These are phyloP conservation scores for Hydrochoerus hydrochaeris DNA, from an alignment of 2,113 vertebrate species.

Conservation along the genomic window DNA sequence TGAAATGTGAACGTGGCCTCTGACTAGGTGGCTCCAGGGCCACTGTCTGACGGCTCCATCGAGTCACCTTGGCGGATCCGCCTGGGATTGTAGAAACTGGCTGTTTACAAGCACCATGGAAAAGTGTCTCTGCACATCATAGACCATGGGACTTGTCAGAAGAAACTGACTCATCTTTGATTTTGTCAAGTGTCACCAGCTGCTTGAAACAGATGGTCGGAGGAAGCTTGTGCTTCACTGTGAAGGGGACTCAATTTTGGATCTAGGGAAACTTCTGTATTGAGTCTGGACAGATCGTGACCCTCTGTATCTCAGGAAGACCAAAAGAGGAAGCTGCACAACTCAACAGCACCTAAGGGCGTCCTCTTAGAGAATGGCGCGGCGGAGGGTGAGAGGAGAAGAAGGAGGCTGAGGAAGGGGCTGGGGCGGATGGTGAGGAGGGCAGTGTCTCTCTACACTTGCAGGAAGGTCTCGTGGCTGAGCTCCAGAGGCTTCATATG, in stretches of 20 bases:
- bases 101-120: background rate
- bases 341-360: background rate
- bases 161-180: background rate
- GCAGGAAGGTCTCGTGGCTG: background rate
- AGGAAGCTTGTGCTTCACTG: background rate
- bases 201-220: background rate
- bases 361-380: background rate
- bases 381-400: background rate
- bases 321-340: background rate
- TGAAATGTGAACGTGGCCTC: background rate
- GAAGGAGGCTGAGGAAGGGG: background rate
- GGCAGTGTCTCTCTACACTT: background rate
- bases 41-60: background rate
- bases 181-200: background rate
- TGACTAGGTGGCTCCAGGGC: background rate
- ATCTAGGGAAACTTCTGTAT: background rate
- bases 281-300: background rate
- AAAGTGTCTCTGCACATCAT: background rate
- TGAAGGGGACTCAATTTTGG: background rate
- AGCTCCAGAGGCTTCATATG: background rate
- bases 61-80: accelerated
- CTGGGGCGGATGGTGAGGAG: background rate
- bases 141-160: background rate
- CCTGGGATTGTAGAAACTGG: background rate
- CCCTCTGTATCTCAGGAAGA: background rate